Percentiles rank a stretch among this genome's conserved stretches.
phyloP scores from a whole-genome alignment of 2,888 invertebrate species.

The Lithophane ornitopus region DNA sequence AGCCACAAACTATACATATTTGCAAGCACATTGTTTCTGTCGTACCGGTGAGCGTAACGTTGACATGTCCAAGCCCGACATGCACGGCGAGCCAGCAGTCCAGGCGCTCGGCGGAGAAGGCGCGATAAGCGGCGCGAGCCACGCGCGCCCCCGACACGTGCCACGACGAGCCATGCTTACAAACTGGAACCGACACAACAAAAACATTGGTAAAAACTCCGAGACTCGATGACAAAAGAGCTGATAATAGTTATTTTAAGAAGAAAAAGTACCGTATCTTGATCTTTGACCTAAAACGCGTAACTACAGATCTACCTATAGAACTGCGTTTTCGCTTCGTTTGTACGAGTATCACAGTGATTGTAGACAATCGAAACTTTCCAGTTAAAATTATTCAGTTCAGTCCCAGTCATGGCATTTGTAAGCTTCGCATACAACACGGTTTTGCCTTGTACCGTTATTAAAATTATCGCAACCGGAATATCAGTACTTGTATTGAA shows the following conservation, averaged over 20 bases:
- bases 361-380: conserved; percentile 26
- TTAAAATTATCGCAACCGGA: conserved; percentile 59
- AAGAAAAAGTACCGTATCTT: conserved; percentile 3
- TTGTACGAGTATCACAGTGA: not conserved
- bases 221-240: conserved; percentile 8
- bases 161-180: conserved; percentile 97
- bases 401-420: conserved; percentile 41
- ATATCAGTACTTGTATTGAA: conserved; percentile 61
- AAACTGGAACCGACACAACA: conserved; percentile 91
- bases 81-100: conserved; percentile 97
- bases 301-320: not conserved
- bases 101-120: conserved; percentile 97
- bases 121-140: conserved; percentile 94
- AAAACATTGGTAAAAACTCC: conserved; percentile 31
- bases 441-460: conserved; percentile 61
- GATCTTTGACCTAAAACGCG: conserved; percentile 7
- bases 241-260: not conserved
- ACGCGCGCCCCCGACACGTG: conserved; percentile 96
- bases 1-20: not conserved
- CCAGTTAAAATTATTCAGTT: conserved; percentile 23
- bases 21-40: conserved; percentile 15
- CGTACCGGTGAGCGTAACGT: conserved; percentile 97
- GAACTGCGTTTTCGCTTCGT: not conserved
- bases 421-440: conserved; percentile 52
- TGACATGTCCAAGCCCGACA: conserved; percentile 98